phyloP scores from a whole-genome alignment of 2,888 invertebrate genomes.

The Eupithecia centaureata region DNA sequence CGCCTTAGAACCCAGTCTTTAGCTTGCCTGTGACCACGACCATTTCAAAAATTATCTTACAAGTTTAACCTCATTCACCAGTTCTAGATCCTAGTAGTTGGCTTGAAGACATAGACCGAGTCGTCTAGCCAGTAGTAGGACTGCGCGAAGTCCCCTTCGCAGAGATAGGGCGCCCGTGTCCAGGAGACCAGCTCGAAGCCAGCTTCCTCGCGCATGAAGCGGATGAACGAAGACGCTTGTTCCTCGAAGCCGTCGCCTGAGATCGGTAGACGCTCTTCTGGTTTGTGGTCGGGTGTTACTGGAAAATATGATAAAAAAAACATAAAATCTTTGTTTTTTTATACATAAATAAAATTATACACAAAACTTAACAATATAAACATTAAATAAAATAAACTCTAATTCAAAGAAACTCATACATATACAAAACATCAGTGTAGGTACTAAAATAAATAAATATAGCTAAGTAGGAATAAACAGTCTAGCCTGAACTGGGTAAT shows the following conservation, averaged over 20 bases:
- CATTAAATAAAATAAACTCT: too few species aligned
- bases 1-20: too few species aligned
- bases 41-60: neutral
- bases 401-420: too few species aligned
- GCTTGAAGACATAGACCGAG: slow-evolving; percentile 91
- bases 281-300: slow-evolving; percentile 88
- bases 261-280: slow-evolving; percentile 87
- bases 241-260: slow-evolving; percentile 88
- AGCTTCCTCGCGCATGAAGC: slow-evolving; percentile 83
- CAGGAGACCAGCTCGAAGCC: slow-evolving; percentile 93
- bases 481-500: too few species aligned
- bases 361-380: too few species aligned
- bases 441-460: too few species aligned
- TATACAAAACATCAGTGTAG: too few species aligned
- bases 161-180: slow-evolving; percentile 97
- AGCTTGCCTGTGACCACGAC: too few species aligned
- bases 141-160: slow-evolving; percentile 97
- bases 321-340: too few species aligned
- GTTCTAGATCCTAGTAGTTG: slow-evolving; percentile 31
- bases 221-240: slow-evolving; percentile 90
- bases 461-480: too few species aligned
- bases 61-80: neutral
- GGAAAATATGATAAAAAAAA: slow-evolving; percentile 41
- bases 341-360: too few species aligned
- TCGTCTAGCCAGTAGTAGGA: slow-evolving; percentile 97